These are phyloP conservation scores for Nibea albiflora DNA, from an alignment of 2,113 vertebrate genomes.

Conservation along the genomic window DNA sequence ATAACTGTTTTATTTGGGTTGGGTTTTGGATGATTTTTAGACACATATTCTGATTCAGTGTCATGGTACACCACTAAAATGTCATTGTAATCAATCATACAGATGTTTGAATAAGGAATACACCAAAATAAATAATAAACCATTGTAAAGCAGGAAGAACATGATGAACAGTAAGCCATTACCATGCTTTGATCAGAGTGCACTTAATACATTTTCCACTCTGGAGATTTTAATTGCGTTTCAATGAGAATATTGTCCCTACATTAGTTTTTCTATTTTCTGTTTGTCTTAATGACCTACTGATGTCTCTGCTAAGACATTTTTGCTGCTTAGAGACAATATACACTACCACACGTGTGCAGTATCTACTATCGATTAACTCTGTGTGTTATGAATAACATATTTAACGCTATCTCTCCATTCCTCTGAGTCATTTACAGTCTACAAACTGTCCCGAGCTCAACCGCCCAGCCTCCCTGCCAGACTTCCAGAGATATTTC, in stretches of 20 bases:
- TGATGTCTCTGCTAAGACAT: not conserved
- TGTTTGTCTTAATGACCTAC: not conserved
- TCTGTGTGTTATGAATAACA: constrained; percentile 2
- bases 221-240: not conserved
- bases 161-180: not conserved
- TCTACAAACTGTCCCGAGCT: not conserved
- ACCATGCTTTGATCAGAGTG: not conserved
- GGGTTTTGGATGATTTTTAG: no score
- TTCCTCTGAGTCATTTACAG: constrained; percentile 40
- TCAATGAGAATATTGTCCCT: not conserved
- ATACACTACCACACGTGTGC: not conserved
- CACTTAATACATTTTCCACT: not conserved
- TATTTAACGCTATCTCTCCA: constrained; percentile 24
- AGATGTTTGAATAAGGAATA: no score
- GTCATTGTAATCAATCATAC: no score
- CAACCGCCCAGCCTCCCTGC: not conserved
- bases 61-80: no score
- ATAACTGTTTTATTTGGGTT: no score
- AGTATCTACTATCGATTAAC: not conserved
- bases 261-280: not conserved
- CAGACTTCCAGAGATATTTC: constrained; percentile 27
- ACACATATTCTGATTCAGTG: no score
- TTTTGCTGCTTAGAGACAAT: not conserved
- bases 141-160: not conserved
- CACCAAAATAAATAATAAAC: no score